These are phyloP conservation scores for Phocoena phocoena DNA, from an alignment of 2,113 vertebrate species.

Conservation along the genomic window DNA sequence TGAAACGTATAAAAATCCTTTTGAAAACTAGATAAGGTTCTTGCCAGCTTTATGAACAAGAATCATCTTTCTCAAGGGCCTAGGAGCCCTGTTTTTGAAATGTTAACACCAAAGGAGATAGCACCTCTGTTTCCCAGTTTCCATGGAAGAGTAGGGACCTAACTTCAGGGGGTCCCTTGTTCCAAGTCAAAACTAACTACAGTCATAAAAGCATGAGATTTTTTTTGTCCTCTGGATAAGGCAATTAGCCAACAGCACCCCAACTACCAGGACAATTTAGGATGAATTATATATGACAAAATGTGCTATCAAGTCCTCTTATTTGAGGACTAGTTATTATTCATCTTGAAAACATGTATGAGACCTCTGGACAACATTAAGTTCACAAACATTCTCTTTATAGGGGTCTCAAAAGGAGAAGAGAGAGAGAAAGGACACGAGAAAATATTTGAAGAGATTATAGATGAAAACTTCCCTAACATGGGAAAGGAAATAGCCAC, in stretches of 20 bases:
- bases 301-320: not conserved
- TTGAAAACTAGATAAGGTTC: not conserved
- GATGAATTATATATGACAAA: not conserved
- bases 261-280: not conserved
- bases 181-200: not conserved
- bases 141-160: not conserved
- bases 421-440: too few species aligned
- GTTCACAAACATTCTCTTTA: too few species aligned
- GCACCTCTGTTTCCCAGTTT: not conserved
- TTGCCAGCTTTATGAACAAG: not conserved
- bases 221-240: not conserved
- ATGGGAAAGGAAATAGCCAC: too few species aligned
- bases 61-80: not conserved
- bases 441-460: too few species aligned
- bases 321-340: not conserved
- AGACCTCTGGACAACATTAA: too few species aligned
- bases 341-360: not conserved
- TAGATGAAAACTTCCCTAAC: too few species aligned
- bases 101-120: not conserved
- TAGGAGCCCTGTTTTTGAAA: not conserved
- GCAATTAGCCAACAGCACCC: not conserved
- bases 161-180: not conserved
- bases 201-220: not conserved
- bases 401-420: too few species aligned
- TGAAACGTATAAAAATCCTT: not conserved